Base-by-base conservation (phyloP, 2,113 vertebrate genomes). In the Ascaphus truei region DNA sequence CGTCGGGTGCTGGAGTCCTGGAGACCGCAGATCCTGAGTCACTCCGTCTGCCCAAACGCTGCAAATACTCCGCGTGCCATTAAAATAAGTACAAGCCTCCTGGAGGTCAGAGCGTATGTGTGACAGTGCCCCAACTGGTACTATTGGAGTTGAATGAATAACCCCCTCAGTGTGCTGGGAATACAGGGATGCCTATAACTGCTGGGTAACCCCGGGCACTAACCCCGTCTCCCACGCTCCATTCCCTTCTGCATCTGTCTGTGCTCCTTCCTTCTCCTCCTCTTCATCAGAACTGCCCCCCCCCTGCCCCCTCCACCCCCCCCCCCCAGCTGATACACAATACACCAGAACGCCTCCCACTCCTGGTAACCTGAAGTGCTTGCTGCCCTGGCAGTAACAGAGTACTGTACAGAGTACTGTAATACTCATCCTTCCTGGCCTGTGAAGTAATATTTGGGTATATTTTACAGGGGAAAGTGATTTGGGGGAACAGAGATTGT, bases 231-330 rank as follows among this genome's bases (percentile, higher is more conserved):
- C 53, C 29, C 69, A 39, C 63, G 8, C 62, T 48, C 23, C 2
- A 41, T 33, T 29, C 48, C 68, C 36, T 1, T 3, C 61, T 29
- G 18, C 16, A 18, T 58, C 12, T n/a, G 12, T 30, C 48, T 18
- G 20, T 10, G 58, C 45, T 20, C 33, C 7, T 30, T 51, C 18
- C 33, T 59, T 62, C 51, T 62, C 26, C 53, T 73, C 63, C 72
- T 79, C 73, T 77, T 72, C n/a, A n/a, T n/a, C n/a, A n/a, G n/a
- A n/a, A n/a, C n/a, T n/a, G n/a, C 78, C 80, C 75, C 72, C 18
- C 29, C 1, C 0, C n/a, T 3, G 68, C 74, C 76, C 76, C 60
- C 67, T 73, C 76, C 73, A 68, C 62, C 72, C 77, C 69, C 67
- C 52, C 41, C 34, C 60, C 60, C 71, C 16, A 26, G 39, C 69